Evolutionary conservation across 2,113 vertebrate genomes (phyloP), one percentile per base, ranked within the genome.

Genomic region (Dendrocopos noguchii): DNA sequence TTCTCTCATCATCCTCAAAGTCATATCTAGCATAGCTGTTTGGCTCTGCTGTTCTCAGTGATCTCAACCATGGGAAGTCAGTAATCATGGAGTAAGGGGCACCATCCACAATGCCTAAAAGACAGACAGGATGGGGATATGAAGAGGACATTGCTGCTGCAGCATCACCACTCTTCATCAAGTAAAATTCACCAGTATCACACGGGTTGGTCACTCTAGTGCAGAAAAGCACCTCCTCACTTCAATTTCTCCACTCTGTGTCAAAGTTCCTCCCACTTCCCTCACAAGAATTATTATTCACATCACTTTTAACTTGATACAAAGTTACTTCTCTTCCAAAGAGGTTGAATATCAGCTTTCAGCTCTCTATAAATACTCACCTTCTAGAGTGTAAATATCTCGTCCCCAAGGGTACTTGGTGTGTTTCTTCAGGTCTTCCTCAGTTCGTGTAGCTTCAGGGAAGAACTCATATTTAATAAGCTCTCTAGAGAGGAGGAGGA

Each of bases 381-480:
- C 99, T 97, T 99, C 99, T 92, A 99, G 96, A 46, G 98, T 99
- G 91, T 99, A 99, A 96, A 99, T 99, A 95, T 99, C 99, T 88
- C 99, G 97, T 22, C 99, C 99, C 99, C 99, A 99, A 16, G 99
- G 99, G 80, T 99, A 99, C 80, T 96, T 98, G 52, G 98, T 98
- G 94, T 98, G 98, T 95, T 98, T 99, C 96, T 99, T 99, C 70
- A 99, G 96, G 94, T 99, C 99, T 42, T 99, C 99, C 57, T 99
- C 99, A 72, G 98, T 99, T 94, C 99, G 97, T 34, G 98, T 98
- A 80, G 99, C 98, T 97, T 99, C 99, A 67, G 99, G 99, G 96
- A 99, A 99, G 96, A 99, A 99, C 97, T 99, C 99, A 25, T 99
- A 99, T 96, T 99, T 99, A 68, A 99, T 99, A 87, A 99, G 98